Evolutionary conservation across 2,888 invertebrate genomes (phyloP), one percentile per base, ranked within the genome.

Genomic region (Girardia tigrina): DNA sequence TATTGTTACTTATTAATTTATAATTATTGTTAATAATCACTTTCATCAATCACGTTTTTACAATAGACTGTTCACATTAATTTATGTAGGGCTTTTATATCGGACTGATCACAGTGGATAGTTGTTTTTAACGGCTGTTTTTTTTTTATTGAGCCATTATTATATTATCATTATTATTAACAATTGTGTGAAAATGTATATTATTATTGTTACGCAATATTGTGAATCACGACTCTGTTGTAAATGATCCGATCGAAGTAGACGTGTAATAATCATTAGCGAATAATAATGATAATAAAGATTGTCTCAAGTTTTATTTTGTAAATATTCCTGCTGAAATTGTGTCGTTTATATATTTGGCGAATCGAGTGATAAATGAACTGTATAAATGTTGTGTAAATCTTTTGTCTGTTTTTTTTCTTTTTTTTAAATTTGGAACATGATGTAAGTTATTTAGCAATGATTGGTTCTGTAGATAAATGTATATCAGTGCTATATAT

Each of bases 301-400:
- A 36, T 36, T 12, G 16, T 36, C n/a, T n/a, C n/a, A n/a, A n/a
- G n/a, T n/a, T n/a, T n/a, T n/a, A n/a, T n/a, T n/a, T n/a, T n/a
- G n/a, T n/a, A n/a, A n/a, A n/a, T n/a, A n/a, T n/a, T n/a, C n/a
- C 56, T 8, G n/a, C 4, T 6, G 4, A n/a, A 56, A 56, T 20
- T 56, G 56, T 36, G 16, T 36, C 16, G 36, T 36, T 36, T 36
- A 12, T 16, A 36, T 36, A 16, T 12, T 20, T 6, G 56, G 23
- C n/a, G 56, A 12, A n/a, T 8, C 4, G 4, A 56, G n/a, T 56
- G 56, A 56, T 12, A 56, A 56, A 56, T 12, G 4, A n/a, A 56
- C n/a, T 56, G 56, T 56, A 56, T 56, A 56, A 23, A 56, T 56
- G n/a, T 56, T 56, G 23, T 56, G 56, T 56, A 56, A 56, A 56